Evolutionary conservation across 2,797 vertebrate species (phyloP).

Genomic region (Atherinosoma microstoma): DNA sequence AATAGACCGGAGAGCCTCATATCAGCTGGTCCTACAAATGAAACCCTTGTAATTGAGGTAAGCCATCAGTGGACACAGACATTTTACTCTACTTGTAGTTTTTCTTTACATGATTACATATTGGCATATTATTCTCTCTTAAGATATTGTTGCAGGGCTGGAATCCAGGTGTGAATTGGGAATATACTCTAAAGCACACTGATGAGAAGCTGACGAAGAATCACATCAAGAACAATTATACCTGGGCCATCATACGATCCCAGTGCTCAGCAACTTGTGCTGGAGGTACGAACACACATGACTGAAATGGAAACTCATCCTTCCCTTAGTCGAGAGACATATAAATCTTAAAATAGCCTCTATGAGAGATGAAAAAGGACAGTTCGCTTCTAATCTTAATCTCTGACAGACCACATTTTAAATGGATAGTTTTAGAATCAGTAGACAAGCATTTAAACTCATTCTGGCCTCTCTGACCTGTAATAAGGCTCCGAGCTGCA

Average conservation of each 20-base stretch:
- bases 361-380: conserved; percentile 23
- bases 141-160: conserved; percentile 90
- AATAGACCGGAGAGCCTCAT: conserved; percentile 87
- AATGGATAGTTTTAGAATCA: conserved; percentile 41
- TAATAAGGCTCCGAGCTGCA: conserved; percentile 68
- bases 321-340: neutral
- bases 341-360: neutral
- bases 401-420: conserved; percentile 8
- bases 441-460: conserved; percentile 41
- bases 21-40: conserved; percentile 88
- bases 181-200: conserved; percentile 84
- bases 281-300: conserved; percentile 80
- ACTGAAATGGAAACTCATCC: neutral
- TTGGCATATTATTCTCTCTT: conserved; percentile 18
- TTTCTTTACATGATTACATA: neutral
- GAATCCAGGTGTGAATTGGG: conserved; percentile 90
- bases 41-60: conserved; percentile 90
- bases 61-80: neutral
- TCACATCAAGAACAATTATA: conserved; percentile 83
- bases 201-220: conserved; percentile 68
- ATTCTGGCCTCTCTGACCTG: conserved; percentile 63
- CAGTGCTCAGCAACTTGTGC: conserved; percentile 89
- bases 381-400: conserved; percentile 18
- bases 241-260: conserved; percentile 87
- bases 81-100: neutral